Conservation (phyloP, 2,113 vertebrate species). For the Plecturocebus donacophilus region DNA sequence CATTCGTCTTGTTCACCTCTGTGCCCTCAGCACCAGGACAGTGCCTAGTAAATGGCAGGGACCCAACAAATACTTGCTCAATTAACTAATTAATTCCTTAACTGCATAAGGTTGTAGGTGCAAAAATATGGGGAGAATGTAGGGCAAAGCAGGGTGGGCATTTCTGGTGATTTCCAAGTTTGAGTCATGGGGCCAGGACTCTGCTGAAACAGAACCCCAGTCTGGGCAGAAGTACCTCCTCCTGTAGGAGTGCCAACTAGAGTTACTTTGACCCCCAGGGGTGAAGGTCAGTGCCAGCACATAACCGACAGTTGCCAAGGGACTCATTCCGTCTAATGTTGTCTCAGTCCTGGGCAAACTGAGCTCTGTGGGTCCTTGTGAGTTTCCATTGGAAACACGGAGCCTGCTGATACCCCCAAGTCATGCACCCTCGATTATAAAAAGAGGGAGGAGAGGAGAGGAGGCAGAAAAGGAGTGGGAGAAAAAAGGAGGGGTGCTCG, state of each 20-base stretch:
- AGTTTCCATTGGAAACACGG: background rate
- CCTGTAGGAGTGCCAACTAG: no score
- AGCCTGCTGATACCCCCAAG: background rate
- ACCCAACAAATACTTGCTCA: background rate
- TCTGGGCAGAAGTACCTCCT: background rate
- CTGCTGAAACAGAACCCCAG: background rate
- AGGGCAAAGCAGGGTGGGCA: background rate
- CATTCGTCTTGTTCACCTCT: background rate
- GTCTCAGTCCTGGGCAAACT: background rate
- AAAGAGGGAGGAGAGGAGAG: background rate
- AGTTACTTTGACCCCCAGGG: background rate
- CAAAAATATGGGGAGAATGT: background rate
- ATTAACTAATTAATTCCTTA: background rate
- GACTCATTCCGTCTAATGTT: no score
- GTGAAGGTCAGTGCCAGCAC: background rate
- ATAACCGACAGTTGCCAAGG: accelerated
- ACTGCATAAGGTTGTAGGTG: background rate
- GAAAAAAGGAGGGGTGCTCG: background rate
- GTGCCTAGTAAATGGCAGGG: background rate
- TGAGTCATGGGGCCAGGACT: background rate
- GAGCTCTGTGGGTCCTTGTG: accelerated
- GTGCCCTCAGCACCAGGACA: background rate
- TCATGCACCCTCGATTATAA: background rate
- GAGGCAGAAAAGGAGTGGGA: background rate
- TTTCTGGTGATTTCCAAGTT: background rate